These are phyloP conservation scores for Climacteris rufus DNA, from an alignment of 2,113 vertebrate species.

Conservation along the genomic window DNA sequence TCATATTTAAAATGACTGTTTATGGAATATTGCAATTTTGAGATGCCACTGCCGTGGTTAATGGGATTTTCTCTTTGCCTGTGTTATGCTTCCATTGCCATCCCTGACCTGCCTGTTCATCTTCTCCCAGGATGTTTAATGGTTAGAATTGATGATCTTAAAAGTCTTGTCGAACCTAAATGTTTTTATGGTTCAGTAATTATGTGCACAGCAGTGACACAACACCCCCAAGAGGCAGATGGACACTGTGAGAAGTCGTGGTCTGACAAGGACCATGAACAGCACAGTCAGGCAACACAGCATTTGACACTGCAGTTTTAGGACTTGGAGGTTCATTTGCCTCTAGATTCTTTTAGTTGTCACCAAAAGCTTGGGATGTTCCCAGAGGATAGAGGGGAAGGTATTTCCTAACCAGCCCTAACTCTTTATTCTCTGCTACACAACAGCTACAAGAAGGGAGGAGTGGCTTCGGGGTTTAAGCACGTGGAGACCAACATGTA, in stretches of 20 bases:
- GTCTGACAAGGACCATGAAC: background rate
- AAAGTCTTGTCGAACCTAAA: background rate
- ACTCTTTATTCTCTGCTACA: background rate
- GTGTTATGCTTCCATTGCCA: background rate
- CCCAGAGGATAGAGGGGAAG: background rate
- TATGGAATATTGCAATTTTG: background rate
- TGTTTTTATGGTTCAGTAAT: background rate
- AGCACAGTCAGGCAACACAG: background rate
- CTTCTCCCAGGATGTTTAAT: background rate
- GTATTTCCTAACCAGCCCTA: background rate
- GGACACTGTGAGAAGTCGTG: background rate
- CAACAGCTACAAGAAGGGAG: constrained; percentile 89
- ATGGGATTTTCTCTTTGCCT: background rate
- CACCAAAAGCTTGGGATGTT: background rate
- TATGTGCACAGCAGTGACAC: background rate
- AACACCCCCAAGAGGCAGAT: background rate
- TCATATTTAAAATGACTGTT: background rate
- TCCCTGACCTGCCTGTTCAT: background rate
- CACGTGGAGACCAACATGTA: constrained; percentile 88
- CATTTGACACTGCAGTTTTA: background rate
- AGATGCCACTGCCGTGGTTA: background rate
- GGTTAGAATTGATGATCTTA: accelerated
- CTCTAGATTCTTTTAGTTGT: background rate
- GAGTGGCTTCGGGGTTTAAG: constrained; percentile 85
- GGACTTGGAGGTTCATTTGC: background rate